Base-by-base conservation (phyloP, 2,113 vertebrate genomes). In the Alethe castanea region DNA sequence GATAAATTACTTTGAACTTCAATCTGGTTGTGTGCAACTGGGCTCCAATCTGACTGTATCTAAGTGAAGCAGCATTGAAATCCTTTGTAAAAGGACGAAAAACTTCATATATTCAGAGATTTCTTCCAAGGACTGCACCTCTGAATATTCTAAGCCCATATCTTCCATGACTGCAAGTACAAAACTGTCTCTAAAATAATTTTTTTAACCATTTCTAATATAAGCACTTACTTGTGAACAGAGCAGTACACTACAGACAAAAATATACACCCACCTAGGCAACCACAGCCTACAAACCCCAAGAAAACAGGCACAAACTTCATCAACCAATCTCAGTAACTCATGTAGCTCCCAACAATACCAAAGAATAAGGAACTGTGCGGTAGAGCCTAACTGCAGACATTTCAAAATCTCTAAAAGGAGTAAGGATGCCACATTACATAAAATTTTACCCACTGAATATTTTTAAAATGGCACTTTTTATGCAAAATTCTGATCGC, bases 1-100 rank as follows among this genome's bases (percentile, higher is more conserved):
- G 50, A 88, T 67, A 95, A 95, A 95, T 72, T 44, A 91, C 85
- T 89, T 73, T 81, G 38, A 76, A 65, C 90, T 85, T 94, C 85
- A 70, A 17, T 45, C 23, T 47, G 33, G 22, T 20, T 62, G 10
- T 1, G 8, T 35, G n/a, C 7, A 12, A 81, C 59, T 44, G 23
- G 25, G n/a, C 42, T 81, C 40, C 60, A 57, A 33, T 9, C 22
- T 42, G 50, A 73, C 64, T n/a, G 4, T 11, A 48, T 33, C 33
- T 38, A 84, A 80, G 36, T 31, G 12, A 88, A 91, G 47, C 29
- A 72, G 17, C 80, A 66, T 31, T 31, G 25, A 94, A 89, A 81
- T 60, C 6, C 15, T 18, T 50, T 33, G 14, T 13, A 59, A 61
- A 38, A 9, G 74, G 26, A 67, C 1, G 0, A 59, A 78, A 87